phyloP scores from a whole-genome alignment of 2,797 vertebrate genomes.

The Manis crassicaudata region DNA sequence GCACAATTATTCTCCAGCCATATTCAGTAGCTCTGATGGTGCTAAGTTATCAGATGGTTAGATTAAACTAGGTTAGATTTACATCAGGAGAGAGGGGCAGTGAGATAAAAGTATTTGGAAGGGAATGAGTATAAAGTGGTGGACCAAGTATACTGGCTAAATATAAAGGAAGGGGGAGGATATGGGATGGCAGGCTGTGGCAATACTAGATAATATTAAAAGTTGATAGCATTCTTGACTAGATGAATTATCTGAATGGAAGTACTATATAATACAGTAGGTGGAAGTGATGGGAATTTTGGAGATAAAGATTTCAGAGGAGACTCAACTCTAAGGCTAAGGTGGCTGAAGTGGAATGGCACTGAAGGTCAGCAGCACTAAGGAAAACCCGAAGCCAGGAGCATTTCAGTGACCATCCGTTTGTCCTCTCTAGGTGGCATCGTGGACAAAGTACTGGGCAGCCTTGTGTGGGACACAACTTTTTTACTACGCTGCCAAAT shows the following conservation, averaged over 20 bases:
- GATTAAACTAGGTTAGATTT: not conserved
- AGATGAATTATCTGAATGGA: not conserved
- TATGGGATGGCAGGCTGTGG: not conserved
- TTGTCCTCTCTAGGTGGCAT: constrained; percentile 91
- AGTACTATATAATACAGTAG: not conserved
- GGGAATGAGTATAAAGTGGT: not conserved
- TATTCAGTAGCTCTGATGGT: not conserved
- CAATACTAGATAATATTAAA: not conserved
- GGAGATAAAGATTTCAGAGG: constrained; percentile 1
- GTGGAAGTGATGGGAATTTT: not conserved
- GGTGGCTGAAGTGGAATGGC: not conserved
- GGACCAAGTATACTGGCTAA: not conserved
- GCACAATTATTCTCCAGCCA: not conserved
- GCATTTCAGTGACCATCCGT: not conserved
- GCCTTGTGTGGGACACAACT: constrained; percentile 96
- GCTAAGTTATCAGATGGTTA: not conserved
- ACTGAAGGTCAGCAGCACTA: not conserved
- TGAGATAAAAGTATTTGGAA: not conserved
- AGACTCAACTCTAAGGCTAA: not conserved
- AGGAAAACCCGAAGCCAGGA: not conserved
- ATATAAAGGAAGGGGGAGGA: not conserved
- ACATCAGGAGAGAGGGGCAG: not conserved
- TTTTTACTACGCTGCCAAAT: constrained; percentile 98
- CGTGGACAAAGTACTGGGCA: constrained; percentile 99
- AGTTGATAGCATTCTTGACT: not conserved